A percentile compares a stretch with the other conserved stretches of the same genome.
Conservation (phyloP, 1,140 invertebrate species). For the Drosophila nasuta region DNA sequence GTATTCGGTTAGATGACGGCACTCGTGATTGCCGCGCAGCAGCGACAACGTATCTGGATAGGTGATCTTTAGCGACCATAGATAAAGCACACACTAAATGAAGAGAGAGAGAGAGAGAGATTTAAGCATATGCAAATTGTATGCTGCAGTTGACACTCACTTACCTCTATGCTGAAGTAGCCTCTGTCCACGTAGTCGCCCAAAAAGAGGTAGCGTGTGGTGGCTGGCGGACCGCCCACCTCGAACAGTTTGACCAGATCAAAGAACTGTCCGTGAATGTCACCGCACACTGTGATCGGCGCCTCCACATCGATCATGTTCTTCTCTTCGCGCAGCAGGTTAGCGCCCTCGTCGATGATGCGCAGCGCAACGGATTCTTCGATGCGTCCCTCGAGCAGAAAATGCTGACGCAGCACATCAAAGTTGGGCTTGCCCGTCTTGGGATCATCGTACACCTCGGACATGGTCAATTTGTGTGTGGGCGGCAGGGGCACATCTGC, state of each 20-base stretch:
- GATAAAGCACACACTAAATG: slow-evolving; percentile 98
- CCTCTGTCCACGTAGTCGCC: slow-evolving; percentile 99
- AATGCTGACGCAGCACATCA: slow-evolving; percentile 99
- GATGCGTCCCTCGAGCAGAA: slow-evolving; percentile 98
- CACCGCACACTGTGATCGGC: slow-evolving; percentile 99
- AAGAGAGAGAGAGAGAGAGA: not conserved
- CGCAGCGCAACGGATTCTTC: slow-evolving; percentile 97
- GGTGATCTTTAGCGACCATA: slow-evolving; percentile 99
- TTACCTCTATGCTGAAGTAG: slow-evolving; percentile 99
- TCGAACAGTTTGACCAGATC: slow-evolving; percentile 99
- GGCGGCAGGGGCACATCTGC: slow-evolving; percentile 96
- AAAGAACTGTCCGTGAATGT: slow-evolving; percentile 99
- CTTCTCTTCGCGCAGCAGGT: slow-evolving; percentile 97
- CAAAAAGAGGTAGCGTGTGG: slow-evolving; percentile 99
- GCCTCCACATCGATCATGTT: slow-evolving; percentile 99
- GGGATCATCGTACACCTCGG: slow-evolving; percentile 97
- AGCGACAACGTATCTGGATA: slow-evolving; percentile 99
- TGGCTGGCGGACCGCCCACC: slow-evolving; percentile 98
- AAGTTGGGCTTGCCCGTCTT: slow-evolving; percentile 96
- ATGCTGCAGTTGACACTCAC: not conserved
- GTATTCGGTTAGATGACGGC: slow-evolving; percentile 99
- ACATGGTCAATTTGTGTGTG: slow-evolving; percentile 97
- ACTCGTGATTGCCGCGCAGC: slow-evolving; percentile 99
- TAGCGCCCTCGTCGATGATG: slow-evolving; percentile 99
- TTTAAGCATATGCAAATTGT: not conserved